Evolutionary conservation across 2,113 vertebrate genomes (phyloP).

Genomic region (Psilopsiagon aymara): DNA sequence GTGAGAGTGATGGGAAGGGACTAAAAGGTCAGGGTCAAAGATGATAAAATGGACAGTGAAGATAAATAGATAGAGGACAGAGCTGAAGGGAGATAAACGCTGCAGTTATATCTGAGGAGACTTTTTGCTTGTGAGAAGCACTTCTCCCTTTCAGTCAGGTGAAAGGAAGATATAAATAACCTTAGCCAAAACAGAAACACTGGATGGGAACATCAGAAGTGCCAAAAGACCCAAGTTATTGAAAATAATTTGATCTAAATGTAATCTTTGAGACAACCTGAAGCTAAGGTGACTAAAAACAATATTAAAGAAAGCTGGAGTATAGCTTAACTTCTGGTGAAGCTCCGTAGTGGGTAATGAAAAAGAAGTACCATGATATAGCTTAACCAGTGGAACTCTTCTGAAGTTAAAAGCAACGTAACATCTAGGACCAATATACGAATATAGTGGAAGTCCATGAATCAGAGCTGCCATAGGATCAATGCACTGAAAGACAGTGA

Average conservation of each 20-base stretch:
- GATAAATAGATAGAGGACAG: not conserved
- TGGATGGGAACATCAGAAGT: not conserved
- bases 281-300: not conserved
- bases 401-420: not conserved
- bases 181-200: not conserved
- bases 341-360: not conserved
- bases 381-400: not conserved
- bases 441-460: not conserved
- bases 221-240: not conserved
- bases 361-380: not conserved
- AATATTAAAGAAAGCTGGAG: not conserved
- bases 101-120: not conserved
- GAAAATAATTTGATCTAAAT: conserved; percentile 9
- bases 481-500: not conserved
- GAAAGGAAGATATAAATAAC: conserved; percentile 12
- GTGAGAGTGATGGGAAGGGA: not conserved
- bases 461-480: not conserved
- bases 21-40: conserved; percentile 32
- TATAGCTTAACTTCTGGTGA: not conserved
- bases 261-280: not conserved
- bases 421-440: not conserved
- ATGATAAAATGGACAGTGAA: conserved; percentile 25
- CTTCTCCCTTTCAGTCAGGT: not conserved
- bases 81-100: not conserved
- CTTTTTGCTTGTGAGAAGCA: conserved; percentile 15